Percentiles rank a stretch among this genome's conserved stretches.
phyloP scores from a whole-genome alignment of 2,797 vertebrate genomes.

The Bradypodion ventrale region DNA sequence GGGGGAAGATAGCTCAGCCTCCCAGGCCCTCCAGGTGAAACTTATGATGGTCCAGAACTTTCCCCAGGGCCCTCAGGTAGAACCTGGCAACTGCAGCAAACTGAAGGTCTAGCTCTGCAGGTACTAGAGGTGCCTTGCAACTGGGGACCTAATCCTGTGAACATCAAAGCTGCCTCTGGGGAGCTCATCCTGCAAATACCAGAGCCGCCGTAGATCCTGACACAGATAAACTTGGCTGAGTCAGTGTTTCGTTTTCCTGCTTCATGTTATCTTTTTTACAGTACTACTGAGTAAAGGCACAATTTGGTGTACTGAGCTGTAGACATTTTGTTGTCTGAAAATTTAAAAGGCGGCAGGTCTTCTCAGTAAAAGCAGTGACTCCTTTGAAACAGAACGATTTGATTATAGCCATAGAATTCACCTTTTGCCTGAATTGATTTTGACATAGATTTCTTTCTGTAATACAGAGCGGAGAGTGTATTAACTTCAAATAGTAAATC shows the following conservation, averaged over 20 bases:
- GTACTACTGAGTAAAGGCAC: slow-evolving; percentile 7
- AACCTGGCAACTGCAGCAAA: too few relatives aligned
- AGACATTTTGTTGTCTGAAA: slow-evolving; percentile 6
- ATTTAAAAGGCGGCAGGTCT: slow-evolving; percentile 13
- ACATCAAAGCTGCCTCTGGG: too few relatives aligned
- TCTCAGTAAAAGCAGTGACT: slow-evolving; percentile 32
- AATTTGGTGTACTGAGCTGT: accelerated
- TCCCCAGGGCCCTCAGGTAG: too few relatives aligned
- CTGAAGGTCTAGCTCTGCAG: too few relatives aligned
- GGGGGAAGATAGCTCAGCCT: too few relatives aligned
- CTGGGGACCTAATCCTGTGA: too few relatives aligned
- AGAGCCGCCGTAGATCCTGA: too few relatives aligned
- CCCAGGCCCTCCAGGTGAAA: too few relatives aligned
- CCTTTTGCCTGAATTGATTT: not conserved
- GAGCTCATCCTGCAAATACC: too few relatives aligned
- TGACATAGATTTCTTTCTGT: not conserved
- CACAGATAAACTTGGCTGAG: not conserved
- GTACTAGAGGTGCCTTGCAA: too few relatives aligned
- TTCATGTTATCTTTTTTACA: slow-evolving; percentile 14
- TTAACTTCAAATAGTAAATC: not conserved
- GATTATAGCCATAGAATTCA: not conserved
- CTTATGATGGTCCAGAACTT: too few relatives aligned
- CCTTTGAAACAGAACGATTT: slow-evolving; percentile 27
- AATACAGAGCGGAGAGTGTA: not conserved
- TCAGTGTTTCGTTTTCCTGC: slow-evolving; percentile 34